phyloP scores from a whole-genome alignment of 2,797 vertebrate species.

The Gymnoscopelus microlampas region DNA sequence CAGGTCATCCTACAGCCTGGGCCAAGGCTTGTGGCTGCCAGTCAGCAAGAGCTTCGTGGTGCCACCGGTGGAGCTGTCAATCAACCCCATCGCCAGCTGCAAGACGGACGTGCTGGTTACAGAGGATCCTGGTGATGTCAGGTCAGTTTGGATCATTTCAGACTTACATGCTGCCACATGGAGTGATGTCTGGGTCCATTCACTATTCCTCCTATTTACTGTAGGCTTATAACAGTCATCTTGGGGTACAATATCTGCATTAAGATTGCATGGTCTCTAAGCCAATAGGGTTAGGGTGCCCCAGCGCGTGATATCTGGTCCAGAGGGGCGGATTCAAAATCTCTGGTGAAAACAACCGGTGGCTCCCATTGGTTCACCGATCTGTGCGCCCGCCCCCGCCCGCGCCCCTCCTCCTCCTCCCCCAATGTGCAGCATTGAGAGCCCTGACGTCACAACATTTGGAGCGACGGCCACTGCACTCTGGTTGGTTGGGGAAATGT shows the following conservation, averaged over 20 bases:
- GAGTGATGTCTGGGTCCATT: background rate
- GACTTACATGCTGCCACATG: background rate
- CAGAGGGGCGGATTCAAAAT: too few relatives aligned
- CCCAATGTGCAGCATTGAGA: too few relatives aligned
- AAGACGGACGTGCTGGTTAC: conserved; percentile 98
- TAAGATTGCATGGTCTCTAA: too few relatives aligned
- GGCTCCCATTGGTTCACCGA: too few relatives aligned
- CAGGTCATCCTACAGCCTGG: conserved; percentile 97
- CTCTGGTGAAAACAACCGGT: too few relatives aligned
- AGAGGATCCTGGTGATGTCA: conserved; percentile 96
- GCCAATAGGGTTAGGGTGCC: too few relatives aligned
- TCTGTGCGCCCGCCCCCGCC: too few relatives aligned
- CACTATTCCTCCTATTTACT: background rate
- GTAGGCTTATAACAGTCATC: background rate
- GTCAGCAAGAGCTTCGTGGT: conserved; percentile 99
- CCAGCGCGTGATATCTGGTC: too few relatives aligned
- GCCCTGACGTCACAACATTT: too few relatives aligned
- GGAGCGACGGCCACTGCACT: too few relatives aligned
- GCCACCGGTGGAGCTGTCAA: conserved; percentile 95
- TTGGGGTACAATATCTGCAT: background rate
- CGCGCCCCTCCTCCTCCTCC: too few relatives aligned
- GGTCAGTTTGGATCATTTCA: conserved; percentile 82
- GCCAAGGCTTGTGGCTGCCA: conserved; percentile 97
- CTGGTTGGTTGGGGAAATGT: too few relatives aligned
- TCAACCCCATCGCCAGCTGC: conserved; percentile 98